These are phyloP conservation scores for Gnathonemus echidnorhynchus DNA, from an alignment of 2,113 vertebrate species.

Conservation along the genomic window DNA sequence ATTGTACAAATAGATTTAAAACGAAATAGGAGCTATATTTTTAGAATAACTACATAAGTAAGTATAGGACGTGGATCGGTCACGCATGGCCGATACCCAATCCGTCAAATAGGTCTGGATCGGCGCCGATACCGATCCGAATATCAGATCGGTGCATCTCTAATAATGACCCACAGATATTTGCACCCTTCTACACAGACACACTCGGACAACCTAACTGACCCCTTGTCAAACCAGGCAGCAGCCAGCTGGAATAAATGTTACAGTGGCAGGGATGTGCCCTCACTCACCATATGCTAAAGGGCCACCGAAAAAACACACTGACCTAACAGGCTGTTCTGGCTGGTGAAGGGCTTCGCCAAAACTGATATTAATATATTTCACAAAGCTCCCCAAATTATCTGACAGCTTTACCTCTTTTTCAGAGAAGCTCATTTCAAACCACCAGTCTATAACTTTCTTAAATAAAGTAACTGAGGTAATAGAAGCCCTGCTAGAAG, in stretches of 20 bases:
- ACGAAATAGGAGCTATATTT: too few species aligned
- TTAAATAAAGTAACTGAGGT: neutral
- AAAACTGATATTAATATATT: neutral
- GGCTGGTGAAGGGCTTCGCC: neutral
- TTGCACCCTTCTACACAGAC: neutral
- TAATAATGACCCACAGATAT: neutral
- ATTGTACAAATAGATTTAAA: too few species aligned
- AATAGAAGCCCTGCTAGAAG: neutral
- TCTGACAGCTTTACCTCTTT: neutral
- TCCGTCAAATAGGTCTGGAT: too few species aligned
- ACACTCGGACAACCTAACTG: neutral
- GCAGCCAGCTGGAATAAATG: neutral
- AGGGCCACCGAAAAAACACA: neutral
- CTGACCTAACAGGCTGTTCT: neutral
- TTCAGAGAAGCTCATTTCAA: neutral
- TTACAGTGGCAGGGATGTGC: neutral
- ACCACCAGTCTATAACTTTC: neutral
- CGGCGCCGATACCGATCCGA: too few species aligned
- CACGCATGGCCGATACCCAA: too few species aligned
- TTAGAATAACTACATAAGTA: too few species aligned
- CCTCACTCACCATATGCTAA: neutral
- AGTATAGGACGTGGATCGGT: too few species aligned
- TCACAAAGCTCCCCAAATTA: neutral
- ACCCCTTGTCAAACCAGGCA: neutral
- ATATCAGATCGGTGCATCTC: too few species aligned